A percentile compares a stretch with the other conserved stretches of the same genome.
Evolutionary conservation across 2,113 vertebrate species (phyloP).

Genomic region (Hyaena hyaena): DNA sequence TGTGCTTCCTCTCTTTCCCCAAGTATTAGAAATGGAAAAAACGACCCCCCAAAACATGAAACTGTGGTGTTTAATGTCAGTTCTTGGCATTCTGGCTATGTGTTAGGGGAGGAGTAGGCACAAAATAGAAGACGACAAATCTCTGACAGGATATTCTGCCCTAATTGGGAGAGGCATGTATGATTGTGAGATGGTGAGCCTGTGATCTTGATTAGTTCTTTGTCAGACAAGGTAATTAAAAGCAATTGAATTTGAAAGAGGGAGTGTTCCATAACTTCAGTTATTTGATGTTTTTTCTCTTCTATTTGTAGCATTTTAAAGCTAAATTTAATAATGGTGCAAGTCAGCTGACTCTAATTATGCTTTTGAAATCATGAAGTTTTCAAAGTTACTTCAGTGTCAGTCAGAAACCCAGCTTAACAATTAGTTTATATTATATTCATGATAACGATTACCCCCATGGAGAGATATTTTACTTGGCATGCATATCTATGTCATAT

Average conservation of each 20-base stretch:
- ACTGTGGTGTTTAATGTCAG: not conserved
- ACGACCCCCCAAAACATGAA: not conserved
- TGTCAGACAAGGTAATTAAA: slow-evolving; percentile 14
- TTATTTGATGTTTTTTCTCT: not conserved
- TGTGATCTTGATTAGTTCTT: not conserved
- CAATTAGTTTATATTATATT: not conserved
- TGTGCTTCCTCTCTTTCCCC: not conserved
- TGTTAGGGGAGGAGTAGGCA: not conserved
- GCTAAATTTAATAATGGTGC: not conserved
- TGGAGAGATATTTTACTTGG: not conserved
- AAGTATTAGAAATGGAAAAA: not conserved
- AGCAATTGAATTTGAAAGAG: not conserved
- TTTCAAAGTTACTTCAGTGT: not conserved
- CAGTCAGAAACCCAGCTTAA: not conserved
- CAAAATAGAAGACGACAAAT: not conserved
- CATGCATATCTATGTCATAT: not conserved
- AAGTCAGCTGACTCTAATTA: not conserved
- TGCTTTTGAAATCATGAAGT: not conserved
- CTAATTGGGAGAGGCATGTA: not conserved
- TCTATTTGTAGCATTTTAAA: not conserved
- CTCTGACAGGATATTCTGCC: not conserved
- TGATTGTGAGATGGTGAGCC: rapidly evolving
- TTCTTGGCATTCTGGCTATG: not conserved
- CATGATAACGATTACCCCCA: not conserved
- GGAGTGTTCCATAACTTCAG: not conserved